Base-by-base conservation (phyloP, 2,113 vertebrate genomes). In the Cairina moschata region DNA sequence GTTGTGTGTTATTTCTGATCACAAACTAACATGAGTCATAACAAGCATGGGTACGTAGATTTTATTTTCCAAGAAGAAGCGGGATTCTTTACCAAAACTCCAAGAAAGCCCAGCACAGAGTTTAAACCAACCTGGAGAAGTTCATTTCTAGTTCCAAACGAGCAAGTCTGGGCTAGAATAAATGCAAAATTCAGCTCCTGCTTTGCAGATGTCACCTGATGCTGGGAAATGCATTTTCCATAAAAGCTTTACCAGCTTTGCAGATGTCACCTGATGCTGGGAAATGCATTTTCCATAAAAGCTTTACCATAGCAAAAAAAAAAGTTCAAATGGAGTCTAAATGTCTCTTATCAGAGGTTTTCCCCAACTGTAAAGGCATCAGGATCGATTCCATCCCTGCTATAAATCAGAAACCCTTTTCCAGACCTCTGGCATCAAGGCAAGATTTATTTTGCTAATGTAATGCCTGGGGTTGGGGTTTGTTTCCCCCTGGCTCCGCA, bases 11-110 rank as follows among this genome's bases (percentile, higher is more conserved):
- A 14, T 40, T 76, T 34, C 79, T 1, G 0, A 8, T 13, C 60
- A 9, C 34, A 11, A 18, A 23, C 17, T 9, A 17, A 15, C 0
- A 3, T 3, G 36, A 46, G 28, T 32, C 3, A 3, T 1, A 21
- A 44, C 65, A 11, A 62, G 13, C 31, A 2, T 22, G 1, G 3
- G 4, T 6, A 10, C 5, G 31, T 7, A 8, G 38, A 10, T 23
- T 40, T 48, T n/a, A 23, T 40, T 40, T 38, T n/a, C 23, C 28
- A 12, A 9, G 1, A 32, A 40, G 54, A 16, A 29, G 40, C 15
- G n/a, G 26, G 55, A 28, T 50, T 38, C 50, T 20, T 34, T 25
- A 29, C 60, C 50, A 31, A 17, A 34, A 8, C 17, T 4, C 46
- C 23, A 28, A 8, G 23, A 13, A 50, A 81, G 31, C 26, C 32